Base-by-base conservation (phyloP, 2,888 invertebrate genomes). In the Nowickia ferox region DNA sequence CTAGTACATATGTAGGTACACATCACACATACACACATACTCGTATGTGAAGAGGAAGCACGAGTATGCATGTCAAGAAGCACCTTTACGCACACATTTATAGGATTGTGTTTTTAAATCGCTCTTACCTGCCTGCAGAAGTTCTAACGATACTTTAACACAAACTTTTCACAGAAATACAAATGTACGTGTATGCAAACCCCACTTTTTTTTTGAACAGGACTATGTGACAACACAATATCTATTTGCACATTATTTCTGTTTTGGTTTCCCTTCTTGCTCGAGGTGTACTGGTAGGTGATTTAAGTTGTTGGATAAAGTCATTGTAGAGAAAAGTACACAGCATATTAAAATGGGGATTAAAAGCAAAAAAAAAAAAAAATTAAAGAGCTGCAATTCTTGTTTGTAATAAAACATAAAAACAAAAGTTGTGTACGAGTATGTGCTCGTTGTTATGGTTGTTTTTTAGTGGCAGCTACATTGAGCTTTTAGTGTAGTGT, bases 381-480 rank as follows among this genome's bases (percentile, higher is more conserved):
- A 1, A 22, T 1, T 2, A 17, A 76, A 75, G 44, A 72, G 71
- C 59, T 71, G 22, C 66, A 59, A 9, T 40, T 55, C 30, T 48
- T 63, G 38, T 71, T 85, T 59, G 22, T 3, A 9, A 13, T 30
- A 22, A 71, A 53, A 22, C 1, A 17, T 3, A 48, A 55, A 40
- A 17, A 46, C 38, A 46, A 71, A 69, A 82, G 68, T 69, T 81
- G 48, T 75, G 57, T 61, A 30, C n/a, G n/a, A 10, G 38, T 61
- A 53, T 68, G 68, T 84, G 46, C 74, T 74, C 19, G 15, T 65
- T 68, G 69, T 48, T 76, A 74, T 61, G 63, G 38, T 66, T 75
- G 61, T 53, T 74, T 75, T 61, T 44, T 46, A 42, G 69, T 75
- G 59, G 69, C 82, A 83, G 63, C 74, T 74, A 78, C 77, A 77